Conservation (phyloP, 2,888 invertebrate genomes). For the Dynastes tityus region DNA sequence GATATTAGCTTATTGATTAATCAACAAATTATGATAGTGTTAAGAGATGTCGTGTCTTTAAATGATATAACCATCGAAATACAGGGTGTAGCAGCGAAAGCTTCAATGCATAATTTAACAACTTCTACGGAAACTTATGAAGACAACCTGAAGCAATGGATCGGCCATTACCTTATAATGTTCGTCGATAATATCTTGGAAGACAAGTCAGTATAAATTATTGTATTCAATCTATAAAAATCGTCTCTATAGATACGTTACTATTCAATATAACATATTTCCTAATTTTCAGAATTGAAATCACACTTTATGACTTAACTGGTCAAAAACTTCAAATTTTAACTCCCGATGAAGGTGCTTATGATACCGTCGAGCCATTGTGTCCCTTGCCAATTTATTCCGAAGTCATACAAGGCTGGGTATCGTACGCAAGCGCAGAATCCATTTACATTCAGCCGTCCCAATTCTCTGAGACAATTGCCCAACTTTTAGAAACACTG, state of each 20-base stretch:
- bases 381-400: constrained; percentile 78
- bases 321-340: constrained; percentile 73
- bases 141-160: constrained; percentile 73
- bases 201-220: constrained; percentile 66
- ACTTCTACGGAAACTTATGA: constrained; percentile 69
- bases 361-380: constrained; percentile 72
- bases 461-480: constrained; percentile 71
- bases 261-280: not conserved
- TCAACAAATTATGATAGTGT: constrained; percentile 47
- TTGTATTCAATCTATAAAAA: not conserved
- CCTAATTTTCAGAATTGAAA: constrained; percentile 74
- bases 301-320: constrained; percentile 76
- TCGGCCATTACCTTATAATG: constrained; percentile 70
- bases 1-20: constrained; percentile 41
- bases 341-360: constrained; percentile 73
- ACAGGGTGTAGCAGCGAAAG: constrained; percentile 59
- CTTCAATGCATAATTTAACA: constrained; percentile 71
- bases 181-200: constrained; percentile 70
- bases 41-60: constrained; percentile 41
- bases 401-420: constrained; percentile 74
- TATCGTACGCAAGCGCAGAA: constrained; percentile 75
- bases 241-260: not conserved
- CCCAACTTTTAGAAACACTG: constrained; percentile 71
- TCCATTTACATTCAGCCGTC: constrained; percentile 78
- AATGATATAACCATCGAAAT: constrained; percentile 53